Base-by-base conservation (phyloP, 2,113 vertebrate genomes). In the Phaetusa simplex region DNA sequence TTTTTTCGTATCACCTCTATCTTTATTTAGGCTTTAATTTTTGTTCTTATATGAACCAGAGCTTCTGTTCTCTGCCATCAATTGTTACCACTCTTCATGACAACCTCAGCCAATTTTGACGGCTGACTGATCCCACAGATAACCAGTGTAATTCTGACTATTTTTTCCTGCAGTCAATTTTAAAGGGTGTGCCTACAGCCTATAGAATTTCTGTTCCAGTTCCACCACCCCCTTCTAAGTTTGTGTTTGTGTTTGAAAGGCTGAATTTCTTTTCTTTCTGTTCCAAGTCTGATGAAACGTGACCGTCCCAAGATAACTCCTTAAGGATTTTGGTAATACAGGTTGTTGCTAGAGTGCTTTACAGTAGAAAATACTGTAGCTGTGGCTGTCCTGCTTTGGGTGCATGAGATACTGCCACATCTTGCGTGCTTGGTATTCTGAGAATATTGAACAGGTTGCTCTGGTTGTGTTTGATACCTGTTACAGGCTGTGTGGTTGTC, bases 191-290 rank as follows among this genome's bases (percentile, higher is more conserved):
- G 36, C 13, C 16, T 40, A 34, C 5, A 2, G 10, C 32, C 5
- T 53, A 7, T 4, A 58, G 58, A 81, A 59, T 67, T 94, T 86
- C 34, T 21, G n/a, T 79, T 66, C 56, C 8, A 8, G 24, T 72
- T 12, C 20, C 16, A 0, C 17, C 55, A 3, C 15, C 20, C 8
- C 27, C 0, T 7, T 2, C 8, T 6, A 36, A 20, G 17, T 43
- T 12, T 7, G 1, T n/a, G 19, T 4, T 32, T 66, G 70, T 86
- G 23, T 71, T 49, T 49, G 47, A 38, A 91, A 93, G 38, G 49
- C 29, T 73, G 49, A 55, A 27, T 82, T 82, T 82, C 15, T 78
- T 0, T 81, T 81, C 12, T 14, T 71, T 47, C 26, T 49, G 7
- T 70, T 86, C 55, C 0, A 3, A 47, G 16, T 24, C 11, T 71